phyloP scores from a whole-genome alignment of 2,797 vertebrate genomes.

The Channa striata region DNA sequence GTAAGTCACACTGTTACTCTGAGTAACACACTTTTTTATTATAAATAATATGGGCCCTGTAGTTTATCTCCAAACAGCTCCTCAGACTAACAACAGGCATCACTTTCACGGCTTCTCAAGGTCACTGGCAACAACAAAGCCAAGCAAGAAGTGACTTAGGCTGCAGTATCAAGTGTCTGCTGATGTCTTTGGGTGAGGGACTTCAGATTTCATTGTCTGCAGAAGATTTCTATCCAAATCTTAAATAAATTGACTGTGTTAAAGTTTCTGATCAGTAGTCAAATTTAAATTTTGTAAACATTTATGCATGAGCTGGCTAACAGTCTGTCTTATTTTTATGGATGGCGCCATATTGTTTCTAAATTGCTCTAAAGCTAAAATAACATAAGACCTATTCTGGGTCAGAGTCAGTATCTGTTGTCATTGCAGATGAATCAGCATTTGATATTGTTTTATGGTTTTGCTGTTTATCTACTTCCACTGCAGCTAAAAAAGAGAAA shows the following conservation, averaged over 20 bases:
- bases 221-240: neutral
- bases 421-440: constrained; percentile 6
- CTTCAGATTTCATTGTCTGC: neutral
- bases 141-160: neutral
- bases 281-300: neutral
- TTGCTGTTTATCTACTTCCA: constrained; percentile 4
- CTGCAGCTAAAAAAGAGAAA: constrained; percentile 30
- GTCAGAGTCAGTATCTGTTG: constrained; percentile 27
- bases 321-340: constrained; percentile 1
- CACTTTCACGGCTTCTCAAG: neutral
- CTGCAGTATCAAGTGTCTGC: neutral
- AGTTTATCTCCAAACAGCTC: no score
- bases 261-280: neutral
- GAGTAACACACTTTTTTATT: neutral
- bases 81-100: neutral
- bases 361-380: neutral
- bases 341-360: neutral
- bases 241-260: neutral
- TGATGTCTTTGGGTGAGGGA: neutral
- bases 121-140: constrained; percentile 6
- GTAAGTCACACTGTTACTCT: no score
- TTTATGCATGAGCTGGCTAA: constrained; percentile 11
- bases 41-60: neutral
- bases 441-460: neutral
- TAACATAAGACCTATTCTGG: constrained; percentile 15